Conservation (phyloP, 2,113 vertebrate genomes). For the Gymnobelideus leadbeateri region DNA sequence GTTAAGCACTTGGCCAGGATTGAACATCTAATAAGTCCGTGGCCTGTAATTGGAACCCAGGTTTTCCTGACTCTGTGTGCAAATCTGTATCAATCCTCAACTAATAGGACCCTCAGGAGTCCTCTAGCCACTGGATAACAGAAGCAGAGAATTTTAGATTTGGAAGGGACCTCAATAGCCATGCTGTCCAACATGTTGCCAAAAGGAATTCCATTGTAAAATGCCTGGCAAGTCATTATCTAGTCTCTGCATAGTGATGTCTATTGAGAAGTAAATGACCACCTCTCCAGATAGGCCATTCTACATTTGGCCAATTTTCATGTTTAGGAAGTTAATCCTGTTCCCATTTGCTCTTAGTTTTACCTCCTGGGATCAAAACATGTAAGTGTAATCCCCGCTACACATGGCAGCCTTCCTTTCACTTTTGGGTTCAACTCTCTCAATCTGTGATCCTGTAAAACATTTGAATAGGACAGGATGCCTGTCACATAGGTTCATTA, state of each 20-base stretch:
- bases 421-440: not conserved
- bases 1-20: not conserved
- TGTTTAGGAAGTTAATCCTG: not conserved
- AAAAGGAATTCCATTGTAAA: not conserved
- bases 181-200: not conserved
- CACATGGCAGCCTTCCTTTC: not conserved
- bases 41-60: not conserved
- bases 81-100: not conserved
- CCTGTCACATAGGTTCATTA: not conserved
- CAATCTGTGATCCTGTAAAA: not conserved
- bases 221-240: not conserved
- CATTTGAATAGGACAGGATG: not conserved
- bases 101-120: not conserved
- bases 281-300: not conserved
- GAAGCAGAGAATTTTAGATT: not conserved
- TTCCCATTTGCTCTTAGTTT: not conserved
- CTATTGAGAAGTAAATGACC: not conserved
- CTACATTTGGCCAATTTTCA: not conserved
- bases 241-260: not conserved
- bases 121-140: not conserved
- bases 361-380: not conserved
- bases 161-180: not conserved
- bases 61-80: not conserved
- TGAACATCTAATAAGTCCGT: not conserved
- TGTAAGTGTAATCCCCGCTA: not conserved